Evolutionary conservation across 2,113 vertebrate species (phyloP).

Genomic region (Pandion haliaetus): DNA sequence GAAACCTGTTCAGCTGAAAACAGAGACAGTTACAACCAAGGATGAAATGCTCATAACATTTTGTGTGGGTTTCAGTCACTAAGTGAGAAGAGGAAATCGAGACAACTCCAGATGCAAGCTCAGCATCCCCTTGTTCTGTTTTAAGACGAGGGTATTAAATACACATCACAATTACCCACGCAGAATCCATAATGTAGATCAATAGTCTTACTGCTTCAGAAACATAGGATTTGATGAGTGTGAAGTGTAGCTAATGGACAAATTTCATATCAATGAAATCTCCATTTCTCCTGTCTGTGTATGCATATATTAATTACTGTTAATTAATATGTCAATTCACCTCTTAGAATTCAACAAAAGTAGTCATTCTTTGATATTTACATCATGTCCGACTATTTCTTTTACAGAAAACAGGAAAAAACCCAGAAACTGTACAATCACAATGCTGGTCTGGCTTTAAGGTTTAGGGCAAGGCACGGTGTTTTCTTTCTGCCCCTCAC

Average conservation of each 20-base stretch:
- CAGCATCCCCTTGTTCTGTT: not conserved
- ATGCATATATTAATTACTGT: not conserved
- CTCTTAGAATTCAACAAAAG: not conserved
- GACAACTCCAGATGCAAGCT: not conserved
- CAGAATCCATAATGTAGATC: not conserved
- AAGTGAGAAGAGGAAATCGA: not conserved
- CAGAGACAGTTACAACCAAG: not conserved
- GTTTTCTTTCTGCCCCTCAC: not conserved
- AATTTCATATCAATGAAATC: not conserved
- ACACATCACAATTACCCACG: not conserved
- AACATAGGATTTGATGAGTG: not conserved
- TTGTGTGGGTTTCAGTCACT: not conserved
- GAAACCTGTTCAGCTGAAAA: not conserved
- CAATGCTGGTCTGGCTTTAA: not conserved
- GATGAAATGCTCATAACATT: not conserved
- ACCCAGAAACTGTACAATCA: accelerated
- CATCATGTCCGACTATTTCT: not conserved
- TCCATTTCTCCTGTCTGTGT: not conserved
- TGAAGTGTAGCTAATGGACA: not conserved
- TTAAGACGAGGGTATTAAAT: not conserved
- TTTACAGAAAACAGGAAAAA: not conserved
- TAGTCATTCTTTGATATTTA: not conserved
- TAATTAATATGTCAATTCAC: not conserved
- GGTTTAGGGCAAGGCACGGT: not conserved
- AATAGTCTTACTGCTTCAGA: not conserved